These are phyloP conservation scores for Sphaeramia orbicularis DNA, from an alignment of 2,797 vertebrate genomes.

Conservation along the genomic window DNA sequence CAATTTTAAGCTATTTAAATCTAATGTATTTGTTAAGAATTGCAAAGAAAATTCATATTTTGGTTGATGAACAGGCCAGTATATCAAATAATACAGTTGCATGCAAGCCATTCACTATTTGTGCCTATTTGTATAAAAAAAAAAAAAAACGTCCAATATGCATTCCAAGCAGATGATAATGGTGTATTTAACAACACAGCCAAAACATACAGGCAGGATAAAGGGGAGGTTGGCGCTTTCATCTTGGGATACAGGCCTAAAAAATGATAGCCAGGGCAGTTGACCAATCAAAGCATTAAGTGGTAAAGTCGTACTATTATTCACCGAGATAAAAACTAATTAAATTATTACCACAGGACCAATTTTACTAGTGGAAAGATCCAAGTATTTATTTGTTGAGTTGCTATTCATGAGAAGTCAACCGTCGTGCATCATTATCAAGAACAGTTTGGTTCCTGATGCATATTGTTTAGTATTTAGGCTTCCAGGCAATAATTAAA, in stretches of 20 bases:
- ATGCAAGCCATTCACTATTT: constrained; percentile 57
- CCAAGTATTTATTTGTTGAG: neutral
- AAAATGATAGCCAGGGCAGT: constrained; percentile 78
- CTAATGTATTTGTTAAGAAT: constrained; percentile 2
- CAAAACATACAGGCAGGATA: constrained; percentile 36
- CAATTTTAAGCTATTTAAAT: neutral
- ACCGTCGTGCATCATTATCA: constrained; percentile 77
- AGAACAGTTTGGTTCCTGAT: constrained; percentile 53
- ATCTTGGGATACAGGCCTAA: constrained; percentile 1
- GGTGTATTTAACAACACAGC: constrained; percentile 20
- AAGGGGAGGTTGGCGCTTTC: neutral
- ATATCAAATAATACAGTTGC: constrained; percentile 2
- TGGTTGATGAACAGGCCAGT: constrained; percentile 4
- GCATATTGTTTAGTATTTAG: constrained; percentile 23
- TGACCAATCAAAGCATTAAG: constrained; percentile 61
- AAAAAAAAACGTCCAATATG: neutral
- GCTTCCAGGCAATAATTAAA: constrained; percentile 54
- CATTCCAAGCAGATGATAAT: neutral
- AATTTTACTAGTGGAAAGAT: neutral
- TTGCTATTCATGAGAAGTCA: constrained; percentile 55
- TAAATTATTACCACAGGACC: neutral
- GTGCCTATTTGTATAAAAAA: constrained; percentile 3
- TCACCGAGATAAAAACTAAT: neutral
- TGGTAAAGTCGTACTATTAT: neutral
- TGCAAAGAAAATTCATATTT: neutral